A percentile compares a stretch with the other conserved stretches of the same genome.
Evolutionary conservation across 1,140 invertebrate genomes (phyloP).

Genomic region (Eubasilissa regina): DNA sequence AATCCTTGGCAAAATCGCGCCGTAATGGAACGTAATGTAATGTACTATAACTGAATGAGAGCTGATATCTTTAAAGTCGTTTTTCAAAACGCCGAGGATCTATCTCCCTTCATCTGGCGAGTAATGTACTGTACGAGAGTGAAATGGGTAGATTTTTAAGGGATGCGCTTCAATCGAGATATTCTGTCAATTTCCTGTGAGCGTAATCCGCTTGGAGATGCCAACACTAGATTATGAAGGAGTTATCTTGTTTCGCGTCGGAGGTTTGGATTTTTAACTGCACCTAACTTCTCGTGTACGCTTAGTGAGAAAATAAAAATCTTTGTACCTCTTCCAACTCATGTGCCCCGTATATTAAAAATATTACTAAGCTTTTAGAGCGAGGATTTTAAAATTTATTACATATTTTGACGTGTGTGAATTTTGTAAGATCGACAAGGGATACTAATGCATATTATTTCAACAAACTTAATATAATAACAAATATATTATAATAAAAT

Average conservation of each 20-base stretch:
- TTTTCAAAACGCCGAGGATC: not conserved
- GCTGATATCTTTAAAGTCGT: slow-evolving; percentile 22
- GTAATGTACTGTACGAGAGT: not conserved
- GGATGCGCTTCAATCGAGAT: slow-evolving; percentile 37
- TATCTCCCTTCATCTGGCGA: not conserved
- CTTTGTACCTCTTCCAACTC: not conserved
- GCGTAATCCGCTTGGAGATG: slow-evolving; percentile 48
- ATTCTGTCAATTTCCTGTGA: slow-evolving; percentile 53
- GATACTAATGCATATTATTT: not conserved
- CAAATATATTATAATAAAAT: not conserved
- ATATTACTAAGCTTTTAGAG: not conserved
- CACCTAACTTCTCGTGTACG: not conserved
- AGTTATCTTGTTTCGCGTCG: slow-evolving; percentile 46
- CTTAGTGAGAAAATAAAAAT: not conserved
- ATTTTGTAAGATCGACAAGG: not conserved
- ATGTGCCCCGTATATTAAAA: not conserved
- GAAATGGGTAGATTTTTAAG: slow-evolving; percentile 1
- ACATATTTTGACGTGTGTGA: not conserved
- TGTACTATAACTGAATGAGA: slow-evolving; percentile 5
- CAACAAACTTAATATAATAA: not conserved
- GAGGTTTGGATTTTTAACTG: not conserved
- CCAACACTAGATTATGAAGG: slow-evolving; percentile 49
- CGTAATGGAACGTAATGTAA: slow-evolving; percentile 19
- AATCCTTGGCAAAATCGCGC: no score
- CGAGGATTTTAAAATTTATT: not conserved